Percentiles rank a stretch among this genome's conserved stretches.
Evolutionary conservation across 2,888 invertebrate species (phyloP).

Genomic region (Blomia tropicalis): DNA sequence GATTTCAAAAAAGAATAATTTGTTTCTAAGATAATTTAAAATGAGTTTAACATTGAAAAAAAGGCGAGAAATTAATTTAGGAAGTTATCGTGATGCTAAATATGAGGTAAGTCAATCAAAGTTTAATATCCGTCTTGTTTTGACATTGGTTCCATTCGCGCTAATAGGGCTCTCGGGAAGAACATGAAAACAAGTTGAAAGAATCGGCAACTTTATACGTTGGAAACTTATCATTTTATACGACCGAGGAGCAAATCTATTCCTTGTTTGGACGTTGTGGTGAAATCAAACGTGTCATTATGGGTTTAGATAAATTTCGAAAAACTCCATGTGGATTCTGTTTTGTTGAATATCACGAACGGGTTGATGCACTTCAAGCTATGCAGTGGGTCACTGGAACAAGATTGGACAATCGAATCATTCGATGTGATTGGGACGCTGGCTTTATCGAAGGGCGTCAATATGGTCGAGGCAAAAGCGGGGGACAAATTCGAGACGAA

Average conservation of each 20-base stretch:
- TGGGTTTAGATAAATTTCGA: constrained; percentile 93
- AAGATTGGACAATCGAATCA: constrained; percentile 82
- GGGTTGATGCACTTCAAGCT: constrained; percentile 43
- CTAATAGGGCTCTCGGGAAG: constrained; percentile 63
- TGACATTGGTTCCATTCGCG: background rate
- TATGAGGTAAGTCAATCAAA: background rate
- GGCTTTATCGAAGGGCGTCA: constrained; percentile 96
- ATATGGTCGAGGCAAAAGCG: constrained; percentile 91
- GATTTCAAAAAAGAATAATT: too few relatives aligned
- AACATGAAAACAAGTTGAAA: constrained; percentile 62
- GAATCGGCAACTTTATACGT: constrained; percentile 73
- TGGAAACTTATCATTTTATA: constrained; percentile 93
- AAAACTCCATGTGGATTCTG: constrained; percentile 99
- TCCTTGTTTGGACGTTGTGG: constrained; percentile 91
- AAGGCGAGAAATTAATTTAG: background rate
- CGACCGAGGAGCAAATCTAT: constrained; percentile 94
- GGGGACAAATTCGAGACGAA: constrained; percentile 97
- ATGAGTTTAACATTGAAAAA: background rate
- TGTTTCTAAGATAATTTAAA: too few relatives aligned
- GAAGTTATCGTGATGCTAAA: constrained; percentile 9
- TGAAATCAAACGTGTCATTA: constrained; percentile 70
- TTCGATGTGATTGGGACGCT: constrained; percentile 97
- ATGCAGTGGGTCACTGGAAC: constrained; percentile 83
- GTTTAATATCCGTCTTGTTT: background rate
- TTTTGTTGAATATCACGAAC: constrained; percentile 67